These are phyloP conservation scores for Remorina albescens DNA, from an alignment of 2,797 vertebrate species.

Conservation along the genomic window DNA sequence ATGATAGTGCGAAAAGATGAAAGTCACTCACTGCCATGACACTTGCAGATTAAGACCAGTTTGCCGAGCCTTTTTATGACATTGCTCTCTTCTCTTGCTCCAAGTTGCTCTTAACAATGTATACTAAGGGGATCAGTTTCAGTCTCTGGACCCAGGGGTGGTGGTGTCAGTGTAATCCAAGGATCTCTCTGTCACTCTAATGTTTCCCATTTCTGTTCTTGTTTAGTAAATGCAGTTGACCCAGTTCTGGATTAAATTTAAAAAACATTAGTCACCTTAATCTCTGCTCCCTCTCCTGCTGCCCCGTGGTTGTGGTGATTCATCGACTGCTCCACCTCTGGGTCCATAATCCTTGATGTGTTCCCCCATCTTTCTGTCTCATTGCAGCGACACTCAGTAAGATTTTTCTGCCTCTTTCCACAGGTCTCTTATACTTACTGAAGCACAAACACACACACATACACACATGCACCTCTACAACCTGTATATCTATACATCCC, in stretches of 20 bases:
- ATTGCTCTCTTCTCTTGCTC: constrained; percentile 28
- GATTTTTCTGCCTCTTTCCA: constrained; percentile 27
- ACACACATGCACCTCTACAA: constrained; percentile 3
- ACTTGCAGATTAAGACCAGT: constrained; percentile 33
- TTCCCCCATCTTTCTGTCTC: constrained; percentile 39
- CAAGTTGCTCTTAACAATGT: constrained; percentile 34
- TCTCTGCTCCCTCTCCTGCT: constrained; percentile 7
- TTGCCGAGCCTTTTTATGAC: constrained; percentile 29
- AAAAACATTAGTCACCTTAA: constrained; percentile 44
- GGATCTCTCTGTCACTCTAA: constrained; percentile 17
- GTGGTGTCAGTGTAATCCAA: constrained; percentile 27
- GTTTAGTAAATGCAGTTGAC: constrained; percentile 27
- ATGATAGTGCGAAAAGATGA: constrained; percentile 59
- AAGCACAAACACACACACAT: constrained; percentile 18
- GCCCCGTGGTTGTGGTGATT: constrained; percentile 45
- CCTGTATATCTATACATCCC: constrained; percentile 12
- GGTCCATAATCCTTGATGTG: constrained; percentile 46
- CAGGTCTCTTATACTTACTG: background rate
- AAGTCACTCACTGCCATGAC: constrained; percentile 46
- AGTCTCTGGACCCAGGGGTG: constrained; percentile 9
- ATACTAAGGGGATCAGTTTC: constrained; percentile 33
- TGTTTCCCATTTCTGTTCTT: constrained; percentile 16
- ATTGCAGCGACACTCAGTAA: constrained; percentile 35
- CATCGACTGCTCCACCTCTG: constrained; percentile 44
- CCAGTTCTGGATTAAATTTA: constrained; percentile 24